These are phyloP conservation scores for Epicauta chinensis DNA, from an alignment of 1,140 invertebrate species.

Conservation along the genomic window DNA sequence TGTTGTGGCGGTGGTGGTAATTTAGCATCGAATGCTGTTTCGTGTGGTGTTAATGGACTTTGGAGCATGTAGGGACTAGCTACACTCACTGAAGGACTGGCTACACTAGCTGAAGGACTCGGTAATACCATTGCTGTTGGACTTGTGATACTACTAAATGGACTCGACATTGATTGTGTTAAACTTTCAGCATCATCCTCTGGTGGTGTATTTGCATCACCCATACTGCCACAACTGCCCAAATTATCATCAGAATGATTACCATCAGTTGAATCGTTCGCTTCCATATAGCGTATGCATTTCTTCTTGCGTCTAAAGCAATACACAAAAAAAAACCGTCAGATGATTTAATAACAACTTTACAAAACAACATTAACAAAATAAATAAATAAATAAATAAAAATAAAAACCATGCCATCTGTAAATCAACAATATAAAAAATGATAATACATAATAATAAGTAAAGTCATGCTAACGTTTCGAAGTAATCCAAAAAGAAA, in stretches of 20 bases:
- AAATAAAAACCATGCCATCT: constrained; percentile 17
- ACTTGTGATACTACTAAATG: constrained; percentile 71
- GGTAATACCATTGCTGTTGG: constrained; percentile 63
- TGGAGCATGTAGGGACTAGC: constrained; percentile 52
- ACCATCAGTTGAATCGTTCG: constrained; percentile 61
- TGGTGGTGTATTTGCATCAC: constrained; percentile 60
- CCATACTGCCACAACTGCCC: constrained; percentile 68
- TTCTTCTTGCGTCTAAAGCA: constrained; percentile 94
- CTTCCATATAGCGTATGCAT: constrained; percentile 91
- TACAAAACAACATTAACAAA: background rate
- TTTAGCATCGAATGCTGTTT: constrained; percentile 37
- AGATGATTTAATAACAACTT: no score
- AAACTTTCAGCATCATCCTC: constrained; percentile 59
- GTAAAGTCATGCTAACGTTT: background rate
- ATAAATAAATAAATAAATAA: constrained; percentile 9
- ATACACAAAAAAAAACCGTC: background rate
- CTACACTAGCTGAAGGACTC: constrained; percentile 57
- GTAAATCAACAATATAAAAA: constrained; percentile 8
- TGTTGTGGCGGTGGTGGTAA: constrained; percentile 39
- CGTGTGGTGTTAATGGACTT: constrained; percentile 49
- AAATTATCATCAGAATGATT: constrained; percentile 74
- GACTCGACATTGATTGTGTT: constrained; percentile 67
- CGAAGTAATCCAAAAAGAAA: background rate
- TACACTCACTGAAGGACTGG: constrained; percentile 58
- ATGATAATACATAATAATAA: background rate